Evolutionary conservation across 2,797 vertebrate genomes (phyloP).

Genomic region (Phrynocephalus forsythii): DNA sequence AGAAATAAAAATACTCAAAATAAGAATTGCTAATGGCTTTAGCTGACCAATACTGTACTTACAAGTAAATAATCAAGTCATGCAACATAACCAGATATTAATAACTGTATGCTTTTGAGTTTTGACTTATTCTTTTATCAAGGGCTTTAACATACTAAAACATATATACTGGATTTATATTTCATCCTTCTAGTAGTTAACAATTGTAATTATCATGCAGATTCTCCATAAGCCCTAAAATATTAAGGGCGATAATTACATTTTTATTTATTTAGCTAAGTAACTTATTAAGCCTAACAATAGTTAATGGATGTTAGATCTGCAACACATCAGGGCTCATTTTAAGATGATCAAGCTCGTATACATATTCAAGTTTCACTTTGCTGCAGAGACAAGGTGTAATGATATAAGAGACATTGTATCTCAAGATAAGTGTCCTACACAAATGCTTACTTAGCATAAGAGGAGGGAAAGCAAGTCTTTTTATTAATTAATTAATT

Average conservation of each 20-base stretch:
- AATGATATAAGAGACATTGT: background rate
- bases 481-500: background rate
- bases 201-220: background rate
- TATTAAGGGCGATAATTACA: background rate
- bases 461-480: background rate
- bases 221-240: background rate
- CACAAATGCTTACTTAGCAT: background rate
- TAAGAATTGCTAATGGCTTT: background rate
- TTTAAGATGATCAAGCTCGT: background rate
- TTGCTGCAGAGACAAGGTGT: background rate
- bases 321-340: background rate
- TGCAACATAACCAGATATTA: slow-evolving; percentile 33
- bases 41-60: background rate
- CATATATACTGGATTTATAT: background rate
- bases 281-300: background rate
- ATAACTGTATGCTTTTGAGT: slow-evolving; percentile 31
- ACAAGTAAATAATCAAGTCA: slow-evolving; percentile 28
- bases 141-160: slow-evolving; percentile 17
- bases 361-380: background rate
- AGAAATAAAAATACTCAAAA: background rate
- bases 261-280: background rate
- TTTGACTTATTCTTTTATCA: slow-evolving; percentile 36
- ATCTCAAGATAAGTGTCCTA: background rate
- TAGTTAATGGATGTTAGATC: background rate
- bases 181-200: slow-evolving; percentile 29